These are phyloP conservation scores for Melitaea cinxia DNA, from an alignment of 1,140 invertebrate species.

Conservation along the genomic window DNA sequence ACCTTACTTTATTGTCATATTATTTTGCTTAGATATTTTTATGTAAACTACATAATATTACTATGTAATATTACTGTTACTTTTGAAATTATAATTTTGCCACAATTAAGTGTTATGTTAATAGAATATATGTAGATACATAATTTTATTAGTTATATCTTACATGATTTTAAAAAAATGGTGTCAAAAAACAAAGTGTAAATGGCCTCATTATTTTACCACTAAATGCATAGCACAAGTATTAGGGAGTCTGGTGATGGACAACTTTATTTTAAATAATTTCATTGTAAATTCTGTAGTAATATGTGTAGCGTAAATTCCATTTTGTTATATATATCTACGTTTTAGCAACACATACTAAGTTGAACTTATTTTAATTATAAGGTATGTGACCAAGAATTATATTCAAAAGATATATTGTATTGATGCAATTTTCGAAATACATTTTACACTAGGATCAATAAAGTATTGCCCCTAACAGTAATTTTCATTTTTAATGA, in stretches of 20 bases:
- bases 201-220: conserved; percentile 22
- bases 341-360: conserved; percentile 58
- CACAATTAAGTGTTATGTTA: conserved; percentile 36
- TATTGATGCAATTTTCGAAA: conserved; percentile 79
- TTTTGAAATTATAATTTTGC: conserved; percentile 40
- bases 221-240: conserved; percentile 27
- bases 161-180: conserved; percentile 2
- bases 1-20: conserved; percentile 51
- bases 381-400: conserved; percentile 75
- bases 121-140: conserved; percentile 15
- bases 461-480: conserved; percentile 76
- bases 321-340: conserved; percentile 63
- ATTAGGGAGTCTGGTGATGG: conserved; percentile 36
- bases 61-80: conserved; percentile 51
- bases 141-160: conserved; percentile 19
- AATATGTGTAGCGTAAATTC: conserved; percentile 67
- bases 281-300: conserved; percentile 69
- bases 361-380: conserved; percentile 72
- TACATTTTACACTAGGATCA: conserved; percentile 79
- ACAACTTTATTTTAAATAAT: conserved; percentile 35
- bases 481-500: conserved; percentile 32
- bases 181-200: conserved; percentile 21
- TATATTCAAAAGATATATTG: conserved; percentile 76
- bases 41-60: conserved; percentile 48
- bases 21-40: conserved; percentile 48